Conservation (phyloP, 2,113 vertebrate genomes). For the Gadus macrocephalus region DNA sequence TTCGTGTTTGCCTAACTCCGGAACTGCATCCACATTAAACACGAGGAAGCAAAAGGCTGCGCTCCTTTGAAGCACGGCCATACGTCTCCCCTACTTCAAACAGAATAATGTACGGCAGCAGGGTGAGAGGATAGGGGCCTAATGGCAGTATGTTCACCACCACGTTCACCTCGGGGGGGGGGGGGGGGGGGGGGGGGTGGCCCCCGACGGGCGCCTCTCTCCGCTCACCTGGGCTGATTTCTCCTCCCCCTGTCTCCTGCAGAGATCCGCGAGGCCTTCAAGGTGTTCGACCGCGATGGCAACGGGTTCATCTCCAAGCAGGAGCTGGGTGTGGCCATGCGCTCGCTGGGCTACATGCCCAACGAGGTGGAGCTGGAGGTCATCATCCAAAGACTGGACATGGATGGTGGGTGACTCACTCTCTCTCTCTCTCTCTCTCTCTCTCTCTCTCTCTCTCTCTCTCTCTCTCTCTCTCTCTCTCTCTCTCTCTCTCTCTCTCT, state of each 20-base stretch:
- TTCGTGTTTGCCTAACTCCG: background rate
- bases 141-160: slow-evolving; percentile 40
- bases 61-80: slow-evolving; percentile 48
- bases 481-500: no score
- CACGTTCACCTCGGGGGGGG: slow-evolving; percentile 38
- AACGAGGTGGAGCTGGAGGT: slow-evolving; percentile 96
- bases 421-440: no score
- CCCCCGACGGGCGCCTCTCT: background rate
- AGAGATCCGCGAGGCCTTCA: slow-evolving; percentile 96
- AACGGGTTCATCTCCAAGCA: slow-evolving; percentile 98
- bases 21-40: slow-evolving; percentile 41
- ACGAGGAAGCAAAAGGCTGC: slow-evolving; percentile 1
- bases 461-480: no score
- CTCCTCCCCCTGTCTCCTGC: slow-evolving; percentile 6
- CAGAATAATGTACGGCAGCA: slow-evolving; percentile 43
- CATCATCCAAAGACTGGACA: slow-evolving; percentile 94
- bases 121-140: slow-evolving; percentile 31
- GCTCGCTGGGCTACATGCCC: slow-evolving; percentile 95
- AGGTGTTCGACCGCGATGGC: slow-evolving; percentile 92
- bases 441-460: no score
- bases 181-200: background rate
- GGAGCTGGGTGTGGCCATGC: slow-evolving; percentile 92
- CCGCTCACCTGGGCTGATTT: background rate
- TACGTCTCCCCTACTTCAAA: slow-evolving; percentile 54
- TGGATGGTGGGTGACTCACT: slow-evolving; percentile 77